phyloP scores from a whole-genome alignment of 2,113 vertebrate species.

The Rallus limicola region DNA sequence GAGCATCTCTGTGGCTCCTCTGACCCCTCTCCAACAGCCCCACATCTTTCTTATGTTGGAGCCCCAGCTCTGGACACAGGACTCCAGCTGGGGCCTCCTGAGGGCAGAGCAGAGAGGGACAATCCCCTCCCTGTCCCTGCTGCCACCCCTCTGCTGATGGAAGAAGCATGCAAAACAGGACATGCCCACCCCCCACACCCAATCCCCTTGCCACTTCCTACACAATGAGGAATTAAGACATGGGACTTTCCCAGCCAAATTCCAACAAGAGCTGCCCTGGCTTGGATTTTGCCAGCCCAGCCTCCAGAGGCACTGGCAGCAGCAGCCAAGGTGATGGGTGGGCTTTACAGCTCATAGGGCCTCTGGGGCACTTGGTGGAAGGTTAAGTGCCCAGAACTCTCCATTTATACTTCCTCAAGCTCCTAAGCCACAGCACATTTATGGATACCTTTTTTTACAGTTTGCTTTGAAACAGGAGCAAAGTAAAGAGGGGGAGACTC shows the following conservation, averaged over 20 bases:
- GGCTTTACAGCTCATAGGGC: not conserved
- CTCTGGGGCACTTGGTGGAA: not conserved
- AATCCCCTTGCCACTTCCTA: conserved; percentile 29
- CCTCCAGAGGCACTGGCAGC: not conserved
- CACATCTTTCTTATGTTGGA: no score
- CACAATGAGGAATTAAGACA: not conserved
- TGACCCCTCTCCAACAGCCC: no score
- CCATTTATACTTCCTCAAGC: not conserved
- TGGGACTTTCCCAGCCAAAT: not conserved
- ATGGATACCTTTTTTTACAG: not conserved
- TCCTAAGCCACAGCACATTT: not conserved
- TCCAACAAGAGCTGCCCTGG: conserved; percentile 22
- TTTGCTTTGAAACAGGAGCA: not conserved
- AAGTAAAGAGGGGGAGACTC: not conserved
- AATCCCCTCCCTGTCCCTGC: no score
- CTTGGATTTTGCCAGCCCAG: conserved; percentile 27
- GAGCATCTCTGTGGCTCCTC: no score
- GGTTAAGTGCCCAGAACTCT: not conserved
- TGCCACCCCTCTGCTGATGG: no score
- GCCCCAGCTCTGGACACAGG: no score
- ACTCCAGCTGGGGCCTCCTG: no score
- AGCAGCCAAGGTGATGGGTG: conserved; percentile 3
- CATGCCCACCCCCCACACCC: not conserved
- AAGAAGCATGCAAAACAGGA: not conserved
- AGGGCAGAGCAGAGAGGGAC: no score